Percentiles rank a stretch among this genome's conserved stretches.
Conservation (phyloP, 2,888 invertebrate genomes). For the Neoascia interrupta region DNA sequence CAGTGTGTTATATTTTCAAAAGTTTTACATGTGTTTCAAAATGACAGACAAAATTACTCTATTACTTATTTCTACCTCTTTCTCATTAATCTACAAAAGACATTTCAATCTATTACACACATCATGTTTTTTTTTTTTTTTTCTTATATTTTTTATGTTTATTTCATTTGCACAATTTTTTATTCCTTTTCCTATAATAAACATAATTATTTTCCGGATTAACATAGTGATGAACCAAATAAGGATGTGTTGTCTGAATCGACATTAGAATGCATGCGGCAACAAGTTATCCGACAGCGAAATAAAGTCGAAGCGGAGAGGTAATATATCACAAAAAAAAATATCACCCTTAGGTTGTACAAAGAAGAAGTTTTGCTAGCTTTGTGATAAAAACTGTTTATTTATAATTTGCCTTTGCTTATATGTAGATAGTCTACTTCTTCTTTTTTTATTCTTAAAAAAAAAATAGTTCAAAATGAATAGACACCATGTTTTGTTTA, state of each 20-base stretch:
- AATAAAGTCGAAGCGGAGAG: slow-evolving; percentile 91
- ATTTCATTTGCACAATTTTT: slow-evolving; percentile 42
- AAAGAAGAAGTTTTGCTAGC: slow-evolving; percentile 43
- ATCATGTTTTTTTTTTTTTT: slow-evolving; percentile 27
- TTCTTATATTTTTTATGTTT: slow-evolving; percentile 14
- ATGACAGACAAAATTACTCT: no score
- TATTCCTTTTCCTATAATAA: slow-evolving; percentile 33
- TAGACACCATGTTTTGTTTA: no score
- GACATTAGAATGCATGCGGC: slow-evolving; percentile 89
- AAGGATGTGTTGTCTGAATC: slow-evolving; percentile 89
- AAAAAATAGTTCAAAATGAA: not conserved
- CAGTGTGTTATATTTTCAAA: no score
- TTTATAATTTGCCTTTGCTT: slow-evolving; percentile 61
- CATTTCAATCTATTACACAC: slow-evolving; percentile 20
- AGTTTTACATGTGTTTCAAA: no score
- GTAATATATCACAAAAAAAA: slow-evolving; percentile 81
- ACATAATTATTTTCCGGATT: slow-evolving; percentile 49
- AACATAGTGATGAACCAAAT: slow-evolving; percentile 74
- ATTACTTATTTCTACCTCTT: not conserved
- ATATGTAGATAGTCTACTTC: slow-evolving; percentile 43
- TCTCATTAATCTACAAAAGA: no score
- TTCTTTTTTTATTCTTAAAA: not conserved
- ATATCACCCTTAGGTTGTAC: slow-evolving; percentile 28
- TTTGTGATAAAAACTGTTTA: slow-evolving; percentile 50
- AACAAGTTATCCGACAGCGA: slow-evolving; percentile 88